Conservation (phyloP, 2,888 invertebrate genomes). For the Amphipyra tragopoginis region DNA sequence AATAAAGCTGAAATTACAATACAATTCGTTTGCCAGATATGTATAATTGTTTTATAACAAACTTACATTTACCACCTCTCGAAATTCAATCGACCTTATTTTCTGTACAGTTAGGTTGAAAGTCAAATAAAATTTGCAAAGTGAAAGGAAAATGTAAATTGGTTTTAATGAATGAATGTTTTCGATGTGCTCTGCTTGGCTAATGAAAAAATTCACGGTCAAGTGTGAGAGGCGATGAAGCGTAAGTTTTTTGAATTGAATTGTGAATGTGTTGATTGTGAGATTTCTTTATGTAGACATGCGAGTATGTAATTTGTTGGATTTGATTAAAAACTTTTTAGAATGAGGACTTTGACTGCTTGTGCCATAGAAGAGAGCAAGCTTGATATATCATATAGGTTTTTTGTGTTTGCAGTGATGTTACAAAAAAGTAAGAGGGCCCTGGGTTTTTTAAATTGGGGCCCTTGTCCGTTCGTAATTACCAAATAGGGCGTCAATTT, state of each 20-base stretch:
- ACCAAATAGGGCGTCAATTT: too few relatives aligned
- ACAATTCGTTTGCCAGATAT: neutral
- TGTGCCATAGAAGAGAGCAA: too few relatives aligned
- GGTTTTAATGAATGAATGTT: conserved; percentile 36
- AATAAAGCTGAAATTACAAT: conserved; percentile 19
- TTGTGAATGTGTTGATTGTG: conserved; percentile 12
- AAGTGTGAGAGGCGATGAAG: conserved; percentile 43
- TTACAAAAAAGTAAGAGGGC: too few relatives aligned
- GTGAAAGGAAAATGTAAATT: neutral
- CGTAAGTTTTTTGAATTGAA: conserved; percentile 12
- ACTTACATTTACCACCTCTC: neutral
- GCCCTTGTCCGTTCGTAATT: too few relatives aligned
- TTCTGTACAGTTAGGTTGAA: neutral
- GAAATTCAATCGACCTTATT: neutral
- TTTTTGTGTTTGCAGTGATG: too few relatives aligned
- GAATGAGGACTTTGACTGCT: too few relatives aligned
- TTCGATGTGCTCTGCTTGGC: conserved; percentile 50
- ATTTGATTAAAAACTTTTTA: too few relatives aligned
- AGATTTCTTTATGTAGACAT: conserved; percentile 1
- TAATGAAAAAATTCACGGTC: conserved; percentile 46
- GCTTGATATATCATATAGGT: too few relatives aligned
- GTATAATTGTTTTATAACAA: conserved; percentile 31
- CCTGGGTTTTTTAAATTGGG: too few relatives aligned
- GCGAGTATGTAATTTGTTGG: neutral
- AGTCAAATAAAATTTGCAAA: neutral